Percentiles rank a stretch among this genome's conserved stretches.
phyloP scores from a whole-genome alignment of 2,888 invertebrate genomes.

The Rugalucina vietnamica region DNA sequence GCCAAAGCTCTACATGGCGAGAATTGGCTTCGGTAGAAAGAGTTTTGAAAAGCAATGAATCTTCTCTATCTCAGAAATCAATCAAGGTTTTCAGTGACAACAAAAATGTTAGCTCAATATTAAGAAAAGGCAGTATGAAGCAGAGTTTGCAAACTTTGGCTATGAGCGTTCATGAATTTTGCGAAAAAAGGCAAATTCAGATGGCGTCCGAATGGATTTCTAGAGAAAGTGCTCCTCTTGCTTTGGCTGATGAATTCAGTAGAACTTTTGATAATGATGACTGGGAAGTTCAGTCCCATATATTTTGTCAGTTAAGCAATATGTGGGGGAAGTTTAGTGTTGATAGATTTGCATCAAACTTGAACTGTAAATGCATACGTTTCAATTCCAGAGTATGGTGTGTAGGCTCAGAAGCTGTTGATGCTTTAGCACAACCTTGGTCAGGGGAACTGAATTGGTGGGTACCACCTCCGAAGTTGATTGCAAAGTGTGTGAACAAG shows the following conservation, averaged over 20 bases:
- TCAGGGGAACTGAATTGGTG: constrained; percentile 19
- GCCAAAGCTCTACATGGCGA: constrained; percentile 10
- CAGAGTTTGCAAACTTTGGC: constrained; percentile 15
- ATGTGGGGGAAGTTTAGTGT: constrained; percentile 3
- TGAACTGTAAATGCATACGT: constrained; percentile 21
- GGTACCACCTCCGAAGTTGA: constrained; percentile 22
- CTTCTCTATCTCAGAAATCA: not conserved
- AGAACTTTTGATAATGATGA: constrained; percentile 28
- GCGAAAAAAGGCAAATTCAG: not conserved
- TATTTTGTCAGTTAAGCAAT: constrained; percentile 15
- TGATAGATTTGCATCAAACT: constrained; percentile 31
- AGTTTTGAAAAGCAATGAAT: not conserved
- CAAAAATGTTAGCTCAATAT: constrained; percentile 37
- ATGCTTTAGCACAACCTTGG: constrained; percentile 28
- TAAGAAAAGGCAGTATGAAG: constrained; percentile 38
- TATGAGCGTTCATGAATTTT: not conserved
- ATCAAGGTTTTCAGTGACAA: constrained; percentile 29
- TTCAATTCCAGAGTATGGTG: constrained; percentile 36
- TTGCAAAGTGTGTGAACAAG: not conserved
- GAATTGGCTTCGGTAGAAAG: constrained; percentile 24
- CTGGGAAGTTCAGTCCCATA: constrained; percentile 1
- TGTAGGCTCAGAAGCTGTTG: not conserved
- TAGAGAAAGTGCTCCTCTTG: constrained; percentile 19
- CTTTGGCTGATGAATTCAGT: constrained; percentile 25
- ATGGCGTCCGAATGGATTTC: constrained; percentile 23